Conservation (phyloP, 2,888 invertebrate species). For the Phaonia tiefii region DNA sequence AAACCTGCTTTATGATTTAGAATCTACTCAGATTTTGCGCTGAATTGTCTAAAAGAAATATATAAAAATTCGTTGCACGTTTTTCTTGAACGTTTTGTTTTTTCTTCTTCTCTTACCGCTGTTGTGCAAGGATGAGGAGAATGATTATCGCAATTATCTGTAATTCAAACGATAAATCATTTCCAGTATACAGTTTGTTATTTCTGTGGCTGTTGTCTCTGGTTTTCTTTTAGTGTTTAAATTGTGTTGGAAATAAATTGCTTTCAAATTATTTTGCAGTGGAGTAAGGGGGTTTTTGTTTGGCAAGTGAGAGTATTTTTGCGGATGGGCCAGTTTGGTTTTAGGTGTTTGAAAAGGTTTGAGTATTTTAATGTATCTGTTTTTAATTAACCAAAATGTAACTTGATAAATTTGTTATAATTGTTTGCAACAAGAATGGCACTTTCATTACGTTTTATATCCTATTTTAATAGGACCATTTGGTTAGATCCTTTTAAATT, state of each 20-base stretch:
- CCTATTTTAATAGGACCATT: no score
- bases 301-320: no score
- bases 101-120: no score
- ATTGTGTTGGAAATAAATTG: slow-evolving; percentile 46
- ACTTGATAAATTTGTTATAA: no score
- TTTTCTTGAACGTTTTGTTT: not conserved
- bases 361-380: no score
- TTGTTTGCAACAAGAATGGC: no score
- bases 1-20: not conserved
- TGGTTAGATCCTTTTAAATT: no score
- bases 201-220: slow-evolving; percentile 2
- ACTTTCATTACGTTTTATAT: no score
- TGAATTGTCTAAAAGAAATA: not conserved
- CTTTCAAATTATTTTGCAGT: slow-evolving; percentile 30
- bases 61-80: slow-evolving; percentile 30
- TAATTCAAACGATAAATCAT: slow-evolving; percentile 79
- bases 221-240: slow-evolving; percentile 10
- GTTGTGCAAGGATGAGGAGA: slow-evolving; percentile 61
- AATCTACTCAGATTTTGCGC: slow-evolving; percentile 1
- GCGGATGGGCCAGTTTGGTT: no score
- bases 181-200: slow-evolving; percentile 64
- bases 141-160: slow-evolving; percentile 78
- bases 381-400: no score
- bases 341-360: no score
- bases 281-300: no score